These are phyloP conservation scores for Pampus argenteus DNA, from an alignment of 2,797 vertebrate species.

Conservation along the genomic window DNA sequence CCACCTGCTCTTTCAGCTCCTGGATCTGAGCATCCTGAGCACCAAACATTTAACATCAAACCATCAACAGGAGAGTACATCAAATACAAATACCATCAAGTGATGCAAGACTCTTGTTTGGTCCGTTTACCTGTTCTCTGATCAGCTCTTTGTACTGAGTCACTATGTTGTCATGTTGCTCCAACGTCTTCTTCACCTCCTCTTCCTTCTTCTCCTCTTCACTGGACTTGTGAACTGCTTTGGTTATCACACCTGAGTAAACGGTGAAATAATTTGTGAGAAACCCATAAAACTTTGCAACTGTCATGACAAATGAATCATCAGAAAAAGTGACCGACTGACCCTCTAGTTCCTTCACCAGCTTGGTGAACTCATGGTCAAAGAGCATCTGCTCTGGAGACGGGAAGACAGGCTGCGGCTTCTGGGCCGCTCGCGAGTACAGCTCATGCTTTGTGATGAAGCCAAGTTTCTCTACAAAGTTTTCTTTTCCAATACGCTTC, in stretches of 20 bases:
- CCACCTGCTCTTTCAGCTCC: slow-evolving; percentile 91
- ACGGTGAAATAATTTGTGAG: slow-evolving; percentile 1
- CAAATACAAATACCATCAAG: background rate
- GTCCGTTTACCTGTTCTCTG: slow-evolving; percentile 90
- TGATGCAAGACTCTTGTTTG: too few species aligned
- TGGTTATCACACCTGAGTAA: slow-evolving; percentile 92
- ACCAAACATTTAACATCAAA: slow-evolving; percentile 13
- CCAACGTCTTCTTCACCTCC: slow-evolving; percentile 97
- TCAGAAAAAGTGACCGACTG: slow-evolving; percentile 49
- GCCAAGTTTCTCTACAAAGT: slow-evolving; percentile 96
- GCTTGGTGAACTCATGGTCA: slow-evolving; percentile 98
- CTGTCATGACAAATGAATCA: background rate
- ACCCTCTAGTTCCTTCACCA: slow-evolving; percentile 98
- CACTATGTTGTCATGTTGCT: slow-evolving; percentile 98
- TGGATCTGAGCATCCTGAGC: slow-evolving; percentile 93
- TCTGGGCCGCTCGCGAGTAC: slow-evolving; percentile 96
- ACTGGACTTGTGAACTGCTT: slow-evolving; percentile 97
- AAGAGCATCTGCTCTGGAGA: slow-evolving; percentile 98
- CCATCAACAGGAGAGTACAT: background rate
- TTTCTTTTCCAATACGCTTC: slow-evolving; percentile 98
- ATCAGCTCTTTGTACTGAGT: slow-evolving; percentile 98
- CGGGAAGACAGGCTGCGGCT: slow-evolving; percentile 94
- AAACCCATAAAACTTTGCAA: background rate
- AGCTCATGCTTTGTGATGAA: slow-evolving; percentile 98
- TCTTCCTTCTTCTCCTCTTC: slow-evolving; percentile 99